Evolutionary conservation across 2,797 vertebrate species (phyloP), one percentile per base, ranked within the genome.

Genomic region (Coregonus sp.): DNA sequence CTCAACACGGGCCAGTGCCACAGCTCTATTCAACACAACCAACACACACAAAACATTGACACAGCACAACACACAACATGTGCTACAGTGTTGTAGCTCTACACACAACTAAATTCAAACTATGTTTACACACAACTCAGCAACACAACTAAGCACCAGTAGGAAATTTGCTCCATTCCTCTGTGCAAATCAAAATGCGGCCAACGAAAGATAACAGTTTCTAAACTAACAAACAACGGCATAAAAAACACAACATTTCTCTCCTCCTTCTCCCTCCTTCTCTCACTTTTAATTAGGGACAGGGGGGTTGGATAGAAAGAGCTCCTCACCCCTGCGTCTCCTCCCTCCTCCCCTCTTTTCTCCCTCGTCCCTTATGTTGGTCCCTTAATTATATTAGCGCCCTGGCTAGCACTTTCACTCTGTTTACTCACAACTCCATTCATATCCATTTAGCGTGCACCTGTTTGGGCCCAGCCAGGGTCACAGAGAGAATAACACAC

Each of bases 381-480:
- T 94, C 94, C 95, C 95, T 95, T 98, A 97, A 97, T 97, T 97
- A 97, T 96, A 98, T 98, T 97, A 98, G 95, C 91, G 83, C 93
- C 94, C 95, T 97, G 95, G 96, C 96, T 84, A 94, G 95, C 95
- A 93, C 93, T 87, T 93, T 94, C 94, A 95, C 96, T 96, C 96
- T 96, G 95, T 97, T 96, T 96, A 97, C 96, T 96, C 96, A 97
- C 95, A 95, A 95, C 96, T 96, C 95, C 96, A 98, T 99, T 99
- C 97, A 97, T 98, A 97, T 97, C 97, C 96, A 98, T 98, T 99
- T 98, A 97, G 95, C 92, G 93, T 94, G 95, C 97, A 99, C 97
- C 97, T 99, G 97, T 97, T 98, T 97, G 93, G 96, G 95, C 94
- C 87, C 95, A 95, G 95, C 92, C 95, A 95, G 96, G 96, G 96